Conservation (phyloP, 1,140 invertebrate species). For the Limonius californicus region DNA sequence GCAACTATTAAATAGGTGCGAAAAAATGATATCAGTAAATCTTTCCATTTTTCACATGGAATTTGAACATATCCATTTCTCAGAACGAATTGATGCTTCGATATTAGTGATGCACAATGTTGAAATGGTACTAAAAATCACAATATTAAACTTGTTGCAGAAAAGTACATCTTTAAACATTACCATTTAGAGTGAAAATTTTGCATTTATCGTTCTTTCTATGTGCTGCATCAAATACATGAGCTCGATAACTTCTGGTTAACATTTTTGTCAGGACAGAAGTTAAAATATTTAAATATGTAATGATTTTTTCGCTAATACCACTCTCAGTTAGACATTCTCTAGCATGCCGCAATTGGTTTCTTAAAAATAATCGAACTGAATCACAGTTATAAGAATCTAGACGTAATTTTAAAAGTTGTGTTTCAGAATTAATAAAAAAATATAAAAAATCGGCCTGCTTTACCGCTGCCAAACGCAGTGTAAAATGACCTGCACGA, state of each 20-base stretch:
- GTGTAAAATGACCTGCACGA: constrained; percentile 54
- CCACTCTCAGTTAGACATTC: constrained; percentile 32
- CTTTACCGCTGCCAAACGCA: constrained; percentile 48
- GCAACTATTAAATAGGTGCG: constrained; percentile 48
- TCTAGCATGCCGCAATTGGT: constrained; percentile 42
- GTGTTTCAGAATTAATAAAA: constrained; percentile 40
- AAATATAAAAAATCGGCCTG: constrained; percentile 39
- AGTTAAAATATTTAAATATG: constrained; percentile 39
- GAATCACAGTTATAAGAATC: constrained; percentile 40
- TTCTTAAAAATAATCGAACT: constrained; percentile 46
- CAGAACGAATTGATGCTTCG: constrained; percentile 50
- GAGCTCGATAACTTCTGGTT: constrained; percentile 12
- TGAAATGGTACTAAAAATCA: constrained; percentile 45
- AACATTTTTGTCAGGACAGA: constrained; percentile 26
- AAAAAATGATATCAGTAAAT: constrained; percentile 51
- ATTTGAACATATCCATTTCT: constrained; percentile 50
- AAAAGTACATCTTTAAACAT: too few relatives aligned
- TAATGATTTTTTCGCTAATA: constrained; percentile 9
- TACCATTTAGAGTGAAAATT: background rate
- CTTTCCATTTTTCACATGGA: constrained; percentile 57
- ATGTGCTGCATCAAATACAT: constrained; percentile 18
- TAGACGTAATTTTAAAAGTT: constrained; percentile 43
- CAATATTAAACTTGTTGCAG: too few relatives aligned
- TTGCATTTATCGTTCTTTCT: constrained; percentile 4
- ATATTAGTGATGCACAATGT: constrained; percentile 51